phyloP scores from a whole-genome alignment of 1,140 invertebrate species.

The Potamilus streckersoni region DNA sequence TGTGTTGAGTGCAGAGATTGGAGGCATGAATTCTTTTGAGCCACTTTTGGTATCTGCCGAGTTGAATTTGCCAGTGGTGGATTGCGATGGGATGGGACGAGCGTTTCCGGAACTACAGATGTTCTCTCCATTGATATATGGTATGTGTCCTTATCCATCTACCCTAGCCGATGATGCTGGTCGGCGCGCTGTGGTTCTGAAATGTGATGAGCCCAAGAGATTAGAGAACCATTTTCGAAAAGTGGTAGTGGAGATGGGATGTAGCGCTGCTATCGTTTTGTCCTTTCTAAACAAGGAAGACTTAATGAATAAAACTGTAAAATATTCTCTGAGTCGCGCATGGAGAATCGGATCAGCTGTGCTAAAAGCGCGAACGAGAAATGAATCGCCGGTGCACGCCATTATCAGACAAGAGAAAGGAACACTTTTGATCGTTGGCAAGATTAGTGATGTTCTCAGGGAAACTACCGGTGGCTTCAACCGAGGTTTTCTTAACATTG shows the following conservation, averaged over 20 bases:
- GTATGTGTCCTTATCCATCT: constrained; percentile 42
- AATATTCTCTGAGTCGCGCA: constrained; percentile 45
- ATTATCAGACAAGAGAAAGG: constrained; percentile 37
- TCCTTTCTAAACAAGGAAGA: constrained; percentile 33
- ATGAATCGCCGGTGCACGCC: constrained; percentile 43
- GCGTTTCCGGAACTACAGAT: constrained; percentile 64
- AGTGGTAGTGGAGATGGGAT: constrained; percentile 54
- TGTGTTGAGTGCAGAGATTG: constrained; percentile 57
- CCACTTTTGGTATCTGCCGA: constrained; percentile 56
- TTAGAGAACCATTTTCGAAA: constrained; percentile 54
- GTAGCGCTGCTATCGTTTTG: constrained; percentile 42
- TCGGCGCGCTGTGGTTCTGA: constrained; percentile 40
- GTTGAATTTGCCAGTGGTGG: constrained; percentile 51
- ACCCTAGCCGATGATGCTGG: constrained; percentile 51
- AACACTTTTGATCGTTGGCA: constrained; percentile 42
- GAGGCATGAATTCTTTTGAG: constrained; percentile 59
- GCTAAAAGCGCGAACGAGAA: constrained; percentile 43
- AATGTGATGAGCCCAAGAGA: constrained; percentile 41
- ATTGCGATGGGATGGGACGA: constrained; percentile 63
- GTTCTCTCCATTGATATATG: constrained; percentile 57
- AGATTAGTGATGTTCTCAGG: constrained; percentile 51
- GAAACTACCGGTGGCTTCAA: constrained; percentile 59
- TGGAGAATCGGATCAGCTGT: constrained; percentile 57
- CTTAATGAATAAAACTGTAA: constrained; percentile 38
- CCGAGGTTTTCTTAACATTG: constrained; percentile 44